Percentiles rank a stretch among this genome's conserved stretches.
Conservation (phyloP, 2,888 invertebrate species). For the Yponomeuta evonymella region DNA sequence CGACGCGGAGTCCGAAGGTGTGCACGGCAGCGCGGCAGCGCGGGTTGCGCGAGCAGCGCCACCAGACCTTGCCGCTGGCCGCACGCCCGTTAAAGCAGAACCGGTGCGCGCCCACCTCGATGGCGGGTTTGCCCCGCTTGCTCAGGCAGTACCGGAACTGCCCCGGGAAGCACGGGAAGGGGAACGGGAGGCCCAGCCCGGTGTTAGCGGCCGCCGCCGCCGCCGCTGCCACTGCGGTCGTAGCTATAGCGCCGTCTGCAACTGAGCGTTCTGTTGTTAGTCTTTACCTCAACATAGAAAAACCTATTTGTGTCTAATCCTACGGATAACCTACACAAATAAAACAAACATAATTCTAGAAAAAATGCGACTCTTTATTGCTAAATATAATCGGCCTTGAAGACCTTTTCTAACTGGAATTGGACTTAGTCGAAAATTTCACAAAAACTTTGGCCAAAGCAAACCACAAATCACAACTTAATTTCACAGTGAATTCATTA, state of each 20-base stretch:
- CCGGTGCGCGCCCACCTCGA: slow-evolving; percentile 68
- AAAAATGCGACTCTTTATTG: not conserved
- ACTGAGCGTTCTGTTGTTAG: not conserved
- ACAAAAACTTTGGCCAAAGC: not conserved
- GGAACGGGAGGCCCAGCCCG: slow-evolving; percentile 61
- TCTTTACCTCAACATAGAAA: not conserved
- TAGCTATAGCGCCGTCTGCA: not conserved
- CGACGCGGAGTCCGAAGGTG: slow-evolving; percentile 66
- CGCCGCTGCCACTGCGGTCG: slow-evolving; percentile 26
- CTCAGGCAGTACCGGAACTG: slow-evolving; percentile 70
- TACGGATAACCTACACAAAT: not conserved
- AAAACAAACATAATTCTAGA: not conserved
- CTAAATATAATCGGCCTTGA: not conserved
- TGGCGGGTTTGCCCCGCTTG: slow-evolving; percentile 68
- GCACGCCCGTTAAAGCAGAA: slow-evolving; percentile 71
- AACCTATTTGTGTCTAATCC: not conserved
- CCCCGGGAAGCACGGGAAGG: slow-evolving; percentile 67
- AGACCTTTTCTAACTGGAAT: not conserved
- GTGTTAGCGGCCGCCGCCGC: slow-evolving; percentile 34
- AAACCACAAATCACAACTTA: not conserved
- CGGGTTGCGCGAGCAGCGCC: slow-evolving; percentile 69
- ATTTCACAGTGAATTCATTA: not conserved
- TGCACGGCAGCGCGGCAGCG: slow-evolving; percentile 69
- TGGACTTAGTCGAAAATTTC: not conserved
- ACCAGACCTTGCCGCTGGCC: slow-evolving; percentile 70